Percentiles rank a stretch among this genome's conserved stretches.
Evolutionary conservation across 92 coral and sea anemone genomes (phyloP).

Genomic region (Meandrina meandrites): DNA sequence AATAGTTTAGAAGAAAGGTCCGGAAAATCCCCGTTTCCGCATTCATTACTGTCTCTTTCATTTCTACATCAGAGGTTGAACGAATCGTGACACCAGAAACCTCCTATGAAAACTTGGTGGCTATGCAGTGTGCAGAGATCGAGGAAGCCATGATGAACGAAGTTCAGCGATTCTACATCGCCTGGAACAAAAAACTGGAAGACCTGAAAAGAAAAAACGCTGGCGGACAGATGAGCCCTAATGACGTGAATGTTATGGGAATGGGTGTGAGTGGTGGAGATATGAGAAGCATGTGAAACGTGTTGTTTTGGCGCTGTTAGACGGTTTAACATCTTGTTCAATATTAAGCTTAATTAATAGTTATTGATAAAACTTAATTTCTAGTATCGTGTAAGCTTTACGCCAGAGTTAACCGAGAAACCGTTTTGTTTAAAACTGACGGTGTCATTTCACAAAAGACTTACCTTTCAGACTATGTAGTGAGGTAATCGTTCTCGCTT

Average conservation of each 20-base stretch:
- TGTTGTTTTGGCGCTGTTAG: neutral
- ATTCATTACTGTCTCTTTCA: no score
- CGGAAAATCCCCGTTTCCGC: no score
- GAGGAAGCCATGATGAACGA: slow-evolving; percentile 98
- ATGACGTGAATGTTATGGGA: slow-evolving; percentile 71
- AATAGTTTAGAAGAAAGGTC: no score
- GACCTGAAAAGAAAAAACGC: slow-evolving; percentile 77
- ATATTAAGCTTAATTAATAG: neutral
- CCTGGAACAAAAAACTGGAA: slow-evolving; percentile 99
- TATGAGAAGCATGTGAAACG: slow-evolving; percentile 69
- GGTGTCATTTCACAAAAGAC: no score
- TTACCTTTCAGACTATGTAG: no score
- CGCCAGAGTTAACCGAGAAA: neutral
- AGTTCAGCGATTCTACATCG: slow-evolving; percentile 91
- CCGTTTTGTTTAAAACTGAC: no score
- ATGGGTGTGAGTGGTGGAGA: slow-evolving; percentile 68
- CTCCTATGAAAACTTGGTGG: slow-evolving; percentile 92
- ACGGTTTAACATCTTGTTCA: neutral
- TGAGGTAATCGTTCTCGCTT: no score
- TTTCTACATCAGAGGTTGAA: slow-evolving; percentile 83
- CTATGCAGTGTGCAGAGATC: slow-evolving; percentile 94
- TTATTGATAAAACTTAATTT: neutral
- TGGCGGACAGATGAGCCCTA: slow-evolving; percentile 74
- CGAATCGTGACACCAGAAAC: slow-evolving; percentile 96
- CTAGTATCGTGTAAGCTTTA: neutral